These are phyloP conservation scores for Ursus arctos DNA, from an alignment of 2,113 vertebrate species.

Conservation along the genomic window DNA sequence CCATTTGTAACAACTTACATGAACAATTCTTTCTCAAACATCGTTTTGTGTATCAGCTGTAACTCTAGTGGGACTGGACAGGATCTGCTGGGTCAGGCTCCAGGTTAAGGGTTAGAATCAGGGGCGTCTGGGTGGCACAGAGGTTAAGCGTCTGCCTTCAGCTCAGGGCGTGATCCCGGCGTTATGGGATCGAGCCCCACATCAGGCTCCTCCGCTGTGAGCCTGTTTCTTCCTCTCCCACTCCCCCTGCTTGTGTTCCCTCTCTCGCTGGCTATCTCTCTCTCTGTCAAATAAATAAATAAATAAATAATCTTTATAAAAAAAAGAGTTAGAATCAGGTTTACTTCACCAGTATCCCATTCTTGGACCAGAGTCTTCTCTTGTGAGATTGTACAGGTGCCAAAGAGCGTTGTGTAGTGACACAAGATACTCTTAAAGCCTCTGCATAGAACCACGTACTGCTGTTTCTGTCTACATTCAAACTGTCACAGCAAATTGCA, in stretches of 20 bases:
- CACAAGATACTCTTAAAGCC: neutral
- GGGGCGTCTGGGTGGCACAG: too few relatives aligned
- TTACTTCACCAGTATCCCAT: neutral
- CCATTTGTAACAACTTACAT: neutral
- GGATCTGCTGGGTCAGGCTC: neutral
- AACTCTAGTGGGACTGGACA: neutral
- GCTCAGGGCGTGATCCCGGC: too few relatives aligned
- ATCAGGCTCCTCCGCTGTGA: too few relatives aligned
- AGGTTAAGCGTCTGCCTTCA: too few relatives aligned
- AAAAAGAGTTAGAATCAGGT: neutral
- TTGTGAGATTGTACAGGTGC: neutral
- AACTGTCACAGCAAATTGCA: neutral
- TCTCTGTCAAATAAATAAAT: too few relatives aligned
- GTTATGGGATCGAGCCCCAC: too few relatives aligned
- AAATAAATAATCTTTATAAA: too few relatives aligned
- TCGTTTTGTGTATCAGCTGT: neutral
- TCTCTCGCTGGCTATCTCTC: too few relatives aligned
- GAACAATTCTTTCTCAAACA: neutral
- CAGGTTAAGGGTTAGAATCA: neutral
- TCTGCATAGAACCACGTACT: neutral
- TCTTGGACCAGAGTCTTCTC: neutral
- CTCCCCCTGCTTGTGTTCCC: too few relatives aligned
- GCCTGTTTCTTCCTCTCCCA: too few relatives aligned
- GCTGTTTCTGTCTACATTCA: too few relatives aligned
- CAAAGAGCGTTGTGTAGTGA: neutral